Evolutionary conservation across 2,113 vertebrate species (phyloP).

Genomic region (Aldabrachelys gigantea): DNA sequence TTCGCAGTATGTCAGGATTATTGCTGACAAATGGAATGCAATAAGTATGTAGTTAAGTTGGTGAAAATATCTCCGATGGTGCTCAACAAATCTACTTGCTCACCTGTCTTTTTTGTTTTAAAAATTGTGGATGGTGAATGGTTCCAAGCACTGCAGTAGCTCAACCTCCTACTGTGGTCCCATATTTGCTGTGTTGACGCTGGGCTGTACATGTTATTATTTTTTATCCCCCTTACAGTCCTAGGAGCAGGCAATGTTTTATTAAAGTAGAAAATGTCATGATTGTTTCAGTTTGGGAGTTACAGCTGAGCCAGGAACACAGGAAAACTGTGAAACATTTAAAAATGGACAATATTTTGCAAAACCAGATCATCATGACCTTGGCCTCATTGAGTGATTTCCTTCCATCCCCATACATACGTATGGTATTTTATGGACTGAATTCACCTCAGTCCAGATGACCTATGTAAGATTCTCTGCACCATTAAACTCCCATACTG

Average conservation of each 20-base stretch:
- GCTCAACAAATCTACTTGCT: too few relatives aligned
- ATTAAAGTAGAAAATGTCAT: background rate
- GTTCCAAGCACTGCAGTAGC: too few relatives aligned
- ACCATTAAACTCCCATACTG: constrained; percentile 3
- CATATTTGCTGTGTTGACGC: too few relatives aligned
- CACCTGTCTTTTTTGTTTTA: too few relatives aligned
- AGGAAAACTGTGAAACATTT: background rate
- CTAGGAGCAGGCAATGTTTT: background rate
- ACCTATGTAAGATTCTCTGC: background rate
- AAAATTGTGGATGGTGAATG: too few relatives aligned
- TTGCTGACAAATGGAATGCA: too few relatives aligned
- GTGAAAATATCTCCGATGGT: too few relatives aligned
- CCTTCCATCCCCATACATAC: background rate
- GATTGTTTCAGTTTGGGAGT: background rate
- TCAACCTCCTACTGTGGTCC: too few relatives aligned
- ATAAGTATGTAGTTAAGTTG: too few relatives aligned
- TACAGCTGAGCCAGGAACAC: background rate
- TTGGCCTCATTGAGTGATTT: background rate
- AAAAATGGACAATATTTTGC: background rate
- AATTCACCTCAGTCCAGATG: background rate
- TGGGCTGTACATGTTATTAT: too few relatives aligned
- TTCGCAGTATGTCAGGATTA: too few relatives aligned
- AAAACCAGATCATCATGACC: background rate
- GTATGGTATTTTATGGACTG: background rate
- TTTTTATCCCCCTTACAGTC: background rate